A percentile compares a stretch with the other conserved stretches of the same genome.
phyloP scores from a whole-genome alignment of 1,140 invertebrate genomes.

The Drosophila elegans region DNA sequence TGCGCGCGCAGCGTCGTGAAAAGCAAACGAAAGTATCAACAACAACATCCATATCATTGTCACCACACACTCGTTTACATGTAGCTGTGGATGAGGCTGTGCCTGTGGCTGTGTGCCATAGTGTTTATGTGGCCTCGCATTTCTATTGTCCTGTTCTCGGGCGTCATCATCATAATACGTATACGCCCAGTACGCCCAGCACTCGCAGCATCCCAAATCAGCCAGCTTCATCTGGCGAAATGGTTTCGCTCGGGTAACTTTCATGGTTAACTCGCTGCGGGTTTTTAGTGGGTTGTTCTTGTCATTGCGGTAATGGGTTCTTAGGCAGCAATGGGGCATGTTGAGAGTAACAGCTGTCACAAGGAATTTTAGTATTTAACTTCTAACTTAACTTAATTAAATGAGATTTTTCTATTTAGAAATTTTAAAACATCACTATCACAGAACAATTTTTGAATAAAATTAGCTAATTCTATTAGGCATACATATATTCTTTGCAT shows the following conservation, averaged over 20 bases:
- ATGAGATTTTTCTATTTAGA: background rate
- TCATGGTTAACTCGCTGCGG: slow-evolving; percentile 63
- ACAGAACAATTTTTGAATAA: too few species aligned
- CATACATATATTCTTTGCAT: too few species aligned
- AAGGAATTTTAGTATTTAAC: background rate
- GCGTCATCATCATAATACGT: slow-evolving; percentile 53
- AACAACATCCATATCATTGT: slow-evolving; percentile 44
- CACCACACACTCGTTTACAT: slow-evolving; percentile 51
- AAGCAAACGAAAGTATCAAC: slow-evolving; percentile 31
- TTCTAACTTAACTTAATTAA: background rate
- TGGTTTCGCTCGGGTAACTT: slow-evolving; percentile 75
- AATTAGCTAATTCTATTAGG: too few species aligned
- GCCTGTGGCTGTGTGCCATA: slow-evolving; percentile 7
- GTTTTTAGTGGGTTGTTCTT: slow-evolving; percentile 35
- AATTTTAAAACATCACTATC: too few species aligned
- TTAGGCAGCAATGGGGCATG: background rate
- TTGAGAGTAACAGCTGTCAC: background rate
- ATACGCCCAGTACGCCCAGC: slow-evolving; percentile 27
- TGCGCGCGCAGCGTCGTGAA: slow-evolving; percentile 65
- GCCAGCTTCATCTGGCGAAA: slow-evolving; percentile 55
- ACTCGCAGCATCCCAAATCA: slow-evolving; percentile 3
- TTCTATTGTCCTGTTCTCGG: slow-evolving; percentile 53
- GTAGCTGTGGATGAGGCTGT: slow-evolving; percentile 10
- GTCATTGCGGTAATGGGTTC: slow-evolving; percentile 22
- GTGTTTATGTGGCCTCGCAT: slow-evolving; percentile 50